These are phyloP conservation scores for Graptemys geographica DNA, from an alignment of 2,797 vertebrate species.

Conservation along the genomic window DNA sequence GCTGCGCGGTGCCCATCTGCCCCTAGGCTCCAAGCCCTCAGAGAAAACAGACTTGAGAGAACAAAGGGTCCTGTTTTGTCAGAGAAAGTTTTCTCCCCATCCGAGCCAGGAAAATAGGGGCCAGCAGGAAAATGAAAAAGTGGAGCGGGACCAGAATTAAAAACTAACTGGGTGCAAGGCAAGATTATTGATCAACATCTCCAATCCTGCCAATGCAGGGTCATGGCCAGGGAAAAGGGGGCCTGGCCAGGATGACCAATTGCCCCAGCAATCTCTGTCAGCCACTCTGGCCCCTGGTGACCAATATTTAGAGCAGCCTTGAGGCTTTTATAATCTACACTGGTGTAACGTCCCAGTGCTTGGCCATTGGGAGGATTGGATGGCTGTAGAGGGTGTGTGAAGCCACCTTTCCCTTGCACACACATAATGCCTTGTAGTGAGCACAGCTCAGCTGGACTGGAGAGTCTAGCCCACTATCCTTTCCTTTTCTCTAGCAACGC, in stretches of 20 bases:
- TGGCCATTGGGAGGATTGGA: neutral
- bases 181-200: neutral
- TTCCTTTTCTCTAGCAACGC: neutral
- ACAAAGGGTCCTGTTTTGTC: neutral
- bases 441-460: neutral
- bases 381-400: neutral
- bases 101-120: neutral
- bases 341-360: neutral
- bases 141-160: neutral
- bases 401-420: neutral
- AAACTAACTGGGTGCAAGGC: neutral
- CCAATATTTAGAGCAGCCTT: no score
- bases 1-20: neutral
- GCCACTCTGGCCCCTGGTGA: neutral
- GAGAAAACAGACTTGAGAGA: neutral
- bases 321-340: neutral
- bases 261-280: neutral
- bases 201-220: neutral
- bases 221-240: neutral
- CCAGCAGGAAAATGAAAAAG: neutral
- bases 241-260: neutral
- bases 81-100: neutral
- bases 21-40: neutral
- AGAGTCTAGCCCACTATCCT: no score
- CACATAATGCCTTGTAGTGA: neutral